A percentile compares a stretch with the other conserved stretches of the same genome.
Conservation (phyloP, 2,797 vertebrate genomes). For the Ateles fusciceps region DNA sequence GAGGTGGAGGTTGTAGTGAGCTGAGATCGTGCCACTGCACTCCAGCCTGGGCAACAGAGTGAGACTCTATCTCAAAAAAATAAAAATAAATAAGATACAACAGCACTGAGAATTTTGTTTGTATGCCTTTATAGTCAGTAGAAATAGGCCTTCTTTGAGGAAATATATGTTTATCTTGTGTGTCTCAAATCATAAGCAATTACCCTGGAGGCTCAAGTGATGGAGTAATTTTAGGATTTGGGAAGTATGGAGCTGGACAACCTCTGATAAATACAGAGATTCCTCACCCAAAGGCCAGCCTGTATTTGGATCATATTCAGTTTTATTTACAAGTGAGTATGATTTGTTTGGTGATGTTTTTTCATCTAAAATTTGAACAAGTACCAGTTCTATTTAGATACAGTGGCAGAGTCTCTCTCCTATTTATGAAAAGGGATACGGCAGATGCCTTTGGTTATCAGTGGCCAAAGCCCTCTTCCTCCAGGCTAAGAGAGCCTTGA, state of each 20-base stretch:
- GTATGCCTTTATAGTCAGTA: not conserved
- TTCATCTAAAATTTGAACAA: constrained; percentile 46
- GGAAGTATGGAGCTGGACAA: constrained; percentile 15
- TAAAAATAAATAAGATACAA: not conserved
- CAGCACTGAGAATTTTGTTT: not conserved
- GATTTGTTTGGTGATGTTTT: constrained; percentile 32
- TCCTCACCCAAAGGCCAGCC: constrained; percentile 5
- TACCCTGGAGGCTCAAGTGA: constrained; percentile 52
- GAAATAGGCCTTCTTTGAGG: constrained; percentile 11
- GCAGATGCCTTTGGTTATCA: not conserved
- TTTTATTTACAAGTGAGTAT: constrained; percentile 52
- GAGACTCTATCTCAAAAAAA: not conserved
- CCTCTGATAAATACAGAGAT: constrained; percentile 3
- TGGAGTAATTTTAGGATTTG: constrained; percentile 13
- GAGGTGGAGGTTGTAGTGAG: not conserved
- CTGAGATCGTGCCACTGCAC: not conserved
- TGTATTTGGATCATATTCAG: not conserved
- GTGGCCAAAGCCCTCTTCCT: not conserved
- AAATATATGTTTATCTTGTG: constrained; percentile 54
- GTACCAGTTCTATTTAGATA: not conserved
- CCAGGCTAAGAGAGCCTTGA: not conserved
- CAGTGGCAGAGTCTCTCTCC: not conserved
- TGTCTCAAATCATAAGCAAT: constrained; percentile 53
- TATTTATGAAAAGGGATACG: not conserved
- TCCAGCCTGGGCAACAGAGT: not conserved